A percentile compares a stretch with the other conserved stretches of the same genome.
Conservation (phyloP, 2,113 vertebrate genomes). For the Carassius auratus region DNA sequence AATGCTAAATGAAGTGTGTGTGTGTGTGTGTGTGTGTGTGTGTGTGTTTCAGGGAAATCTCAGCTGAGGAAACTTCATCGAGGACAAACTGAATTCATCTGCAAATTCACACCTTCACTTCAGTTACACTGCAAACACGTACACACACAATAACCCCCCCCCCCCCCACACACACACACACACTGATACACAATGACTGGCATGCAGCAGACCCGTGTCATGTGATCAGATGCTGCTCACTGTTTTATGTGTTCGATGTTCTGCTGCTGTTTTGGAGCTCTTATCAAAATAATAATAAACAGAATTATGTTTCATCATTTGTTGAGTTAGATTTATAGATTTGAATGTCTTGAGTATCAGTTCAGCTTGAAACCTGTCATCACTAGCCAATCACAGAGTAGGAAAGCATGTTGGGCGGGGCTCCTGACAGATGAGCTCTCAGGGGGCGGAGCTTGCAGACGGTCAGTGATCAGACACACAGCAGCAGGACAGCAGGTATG, state of each 20-base stretch:
- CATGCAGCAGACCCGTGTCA: too few relatives aligned
- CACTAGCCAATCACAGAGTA: constrained; percentile 26
- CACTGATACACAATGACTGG: too few relatives aligned
- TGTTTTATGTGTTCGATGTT: too few relatives aligned
- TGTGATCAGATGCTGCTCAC: too few relatives aligned
- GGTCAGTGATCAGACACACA: neutral
- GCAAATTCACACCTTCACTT: constrained; percentile 46
- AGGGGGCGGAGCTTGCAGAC: neutral
- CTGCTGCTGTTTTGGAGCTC: too few relatives aligned
- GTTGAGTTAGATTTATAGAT: neutral
- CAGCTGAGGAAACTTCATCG: constrained; percentile 46
- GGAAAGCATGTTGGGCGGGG: too few relatives aligned
- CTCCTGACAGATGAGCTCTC: neutral
- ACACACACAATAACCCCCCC: neutral
- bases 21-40: constrained; percentile 35
- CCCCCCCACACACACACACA: too few relatives aligned
- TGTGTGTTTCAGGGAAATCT: constrained; percentile 51
- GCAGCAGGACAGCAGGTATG: constrained; percentile 9
- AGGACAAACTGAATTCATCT: constrained; percentile 53
- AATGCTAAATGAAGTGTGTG: too few relatives aligned
- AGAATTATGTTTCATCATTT: neutral
- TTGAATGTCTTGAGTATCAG: neutral
- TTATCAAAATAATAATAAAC: neutral
- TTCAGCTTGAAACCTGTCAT: neutral
- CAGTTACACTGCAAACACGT: constrained; percentile 47